Evolutionary conservation across 1,140 invertebrate species (phyloP).

Genomic region (Papilio xuthus): DNA sequence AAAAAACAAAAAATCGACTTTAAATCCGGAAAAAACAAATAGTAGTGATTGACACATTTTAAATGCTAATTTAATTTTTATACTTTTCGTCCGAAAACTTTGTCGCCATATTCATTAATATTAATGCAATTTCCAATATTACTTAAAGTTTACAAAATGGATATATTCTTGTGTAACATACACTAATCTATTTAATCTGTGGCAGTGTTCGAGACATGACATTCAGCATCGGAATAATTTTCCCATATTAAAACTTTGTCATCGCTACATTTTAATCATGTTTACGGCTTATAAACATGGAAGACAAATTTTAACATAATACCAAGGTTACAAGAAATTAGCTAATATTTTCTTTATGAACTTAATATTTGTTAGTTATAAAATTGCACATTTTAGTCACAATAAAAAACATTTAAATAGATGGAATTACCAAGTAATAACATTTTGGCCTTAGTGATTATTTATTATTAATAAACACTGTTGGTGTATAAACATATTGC

Average conservation of each 20-base stretch:
- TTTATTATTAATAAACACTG: constrained; percentile 15
- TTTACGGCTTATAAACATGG: constrained; percentile 30
- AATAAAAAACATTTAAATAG: constrained; percentile 12
- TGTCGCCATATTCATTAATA: background rate
- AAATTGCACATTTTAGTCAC: constrained; percentile 30
- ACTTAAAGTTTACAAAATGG: constrained; percentile 1
- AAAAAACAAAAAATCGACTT: background rate
- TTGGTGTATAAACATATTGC: constrained; percentile 20
- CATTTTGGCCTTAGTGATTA: constrained; percentile 30
- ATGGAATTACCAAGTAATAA: constrained; percentile 29
- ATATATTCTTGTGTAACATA: constrained; percentile 6
- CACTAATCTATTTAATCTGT: constrained; percentile 6
- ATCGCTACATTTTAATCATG: background rate
- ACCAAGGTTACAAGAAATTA: constrained; percentile 3
- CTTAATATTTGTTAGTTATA: constrained; percentile 7
- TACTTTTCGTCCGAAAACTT: background rate
- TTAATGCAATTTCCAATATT: background rate
- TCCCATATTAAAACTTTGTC: constrained; percentile 14
- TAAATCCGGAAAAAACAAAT: background rate
- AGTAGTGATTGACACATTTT: background rate
- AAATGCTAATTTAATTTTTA: background rate
- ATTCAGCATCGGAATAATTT: constrained; percentile 7
- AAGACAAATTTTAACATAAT: constrained; percentile 34
- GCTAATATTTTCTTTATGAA: background rate
- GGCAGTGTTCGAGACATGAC: constrained; percentile 31